Percentiles rank a stretch among this genome's conserved stretches.
Evolutionary conservation across 2,797 vertebrate genomes (phyloP).

Genomic region (Novumbra hubbsi): DNA sequence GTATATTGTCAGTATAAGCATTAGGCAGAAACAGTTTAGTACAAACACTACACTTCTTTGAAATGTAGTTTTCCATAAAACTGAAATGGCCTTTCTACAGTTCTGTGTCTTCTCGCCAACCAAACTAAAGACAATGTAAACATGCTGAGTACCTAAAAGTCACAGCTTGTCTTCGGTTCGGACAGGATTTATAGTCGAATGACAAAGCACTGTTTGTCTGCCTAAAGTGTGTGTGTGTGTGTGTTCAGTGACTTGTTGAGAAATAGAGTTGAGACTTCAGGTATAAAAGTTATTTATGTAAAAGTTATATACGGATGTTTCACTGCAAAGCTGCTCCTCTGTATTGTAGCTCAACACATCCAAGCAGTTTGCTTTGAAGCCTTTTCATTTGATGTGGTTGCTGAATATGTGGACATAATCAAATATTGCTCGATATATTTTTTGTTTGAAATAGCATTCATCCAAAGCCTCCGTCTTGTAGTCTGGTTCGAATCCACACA

Average conservation of each 20-base stretch:
- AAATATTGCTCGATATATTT: constrained; percentile 22
- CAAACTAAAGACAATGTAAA: constrained; percentile 1
- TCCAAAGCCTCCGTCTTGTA: constrained; percentile 38
- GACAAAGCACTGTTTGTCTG: constrained; percentile 16
- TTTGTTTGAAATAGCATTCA: not conserved
- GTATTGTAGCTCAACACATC: not conserved
- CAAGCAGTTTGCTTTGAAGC: not conserved
- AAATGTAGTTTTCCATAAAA: not conserved
- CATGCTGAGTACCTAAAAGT: not conserved
- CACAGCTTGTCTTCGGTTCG: not conserved
- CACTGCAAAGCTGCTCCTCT: not conserved
- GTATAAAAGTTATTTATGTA: not conserved
- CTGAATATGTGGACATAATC: constrained; percentile 27
- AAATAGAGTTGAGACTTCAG: not conserved
- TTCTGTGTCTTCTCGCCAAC: not conserved
- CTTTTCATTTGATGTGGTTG: constrained; percentile 19
- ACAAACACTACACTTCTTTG: too few species aligned
- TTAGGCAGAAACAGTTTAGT: too few species aligned
- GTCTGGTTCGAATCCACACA: constrained; percentile 62
- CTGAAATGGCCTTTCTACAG: not conserved
- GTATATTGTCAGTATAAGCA: too few species aligned
- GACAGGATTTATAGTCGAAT: not conserved
- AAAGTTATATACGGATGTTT: not conserved
- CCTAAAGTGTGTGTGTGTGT: not conserved
- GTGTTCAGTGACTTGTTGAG: not conserved